phyloP scores from a whole-genome alignment of 2,888 invertebrate genomes.

The Synanthedon myopaeformis region DNA sequence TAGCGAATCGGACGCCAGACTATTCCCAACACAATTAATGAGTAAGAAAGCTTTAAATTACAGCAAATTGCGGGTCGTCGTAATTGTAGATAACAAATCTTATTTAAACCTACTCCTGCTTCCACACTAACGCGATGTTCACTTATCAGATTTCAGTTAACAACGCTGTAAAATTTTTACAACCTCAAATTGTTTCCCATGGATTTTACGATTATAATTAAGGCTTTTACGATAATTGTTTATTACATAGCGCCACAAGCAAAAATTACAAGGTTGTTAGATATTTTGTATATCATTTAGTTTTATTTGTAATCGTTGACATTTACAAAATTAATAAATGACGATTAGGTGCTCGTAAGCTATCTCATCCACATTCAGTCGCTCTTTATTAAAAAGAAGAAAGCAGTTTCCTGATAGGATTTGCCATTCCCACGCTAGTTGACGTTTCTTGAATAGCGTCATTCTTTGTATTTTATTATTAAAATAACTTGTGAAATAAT shows the following conservation, averaged over 20 bases:
- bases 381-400: too few relatives aligned
- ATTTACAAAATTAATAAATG: too few relatives aligned
- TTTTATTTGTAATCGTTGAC: too few relatives aligned
- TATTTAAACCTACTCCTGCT: conserved; percentile 1
- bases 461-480: too few relatives aligned
- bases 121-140: background rate
- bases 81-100: conserved; percentile 21
- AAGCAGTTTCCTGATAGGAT: too few relatives aligned
- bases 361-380: too few relatives aligned
- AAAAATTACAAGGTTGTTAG: too few relatives aligned
- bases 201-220: background rate
- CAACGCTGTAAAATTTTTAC: background rate
- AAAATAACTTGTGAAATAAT: too few relatives aligned
- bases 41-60: conserved; percentile 24
- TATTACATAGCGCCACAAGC: background rate
- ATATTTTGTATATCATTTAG: too few relatives aligned
- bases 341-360: too few relatives aligned
- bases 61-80: conserved; percentile 21
- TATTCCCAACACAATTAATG: conserved; percentile 20
- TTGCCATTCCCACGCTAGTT: too few relatives aligned
- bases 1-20: conserved; percentile 1
- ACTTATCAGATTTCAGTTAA: background rate
- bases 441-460: too few relatives aligned
- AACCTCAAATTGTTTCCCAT: background rate
- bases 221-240: background rate